Percentiles rank a stretch among this genome's conserved stretches.
These are phyloP conservation scores for Apoderus coryli DNA, from an alignment of 2,888 invertebrate species.

Conservation along the genomic window DNA sequence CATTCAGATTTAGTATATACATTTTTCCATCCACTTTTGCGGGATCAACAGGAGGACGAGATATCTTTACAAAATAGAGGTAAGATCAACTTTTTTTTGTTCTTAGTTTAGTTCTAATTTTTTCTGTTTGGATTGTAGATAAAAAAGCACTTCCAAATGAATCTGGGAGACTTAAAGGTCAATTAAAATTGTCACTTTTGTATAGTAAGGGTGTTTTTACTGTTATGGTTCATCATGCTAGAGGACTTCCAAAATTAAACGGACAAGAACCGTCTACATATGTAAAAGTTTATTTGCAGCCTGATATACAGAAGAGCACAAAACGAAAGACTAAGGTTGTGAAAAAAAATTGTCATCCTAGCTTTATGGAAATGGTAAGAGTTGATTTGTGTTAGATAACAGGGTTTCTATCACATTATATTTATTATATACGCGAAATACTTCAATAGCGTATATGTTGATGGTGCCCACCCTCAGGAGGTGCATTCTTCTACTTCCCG, in stretches of 20 bases:
- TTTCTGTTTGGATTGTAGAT: constrained; percentile 19
- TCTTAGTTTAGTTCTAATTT: constrained; percentile 21
- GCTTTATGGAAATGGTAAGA: constrained; percentile 94
- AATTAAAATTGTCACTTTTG: constrained; percentile 64
- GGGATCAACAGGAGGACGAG: constrained; percentile 87
- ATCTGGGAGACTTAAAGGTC: constrained; percentile 43
- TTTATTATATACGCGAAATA: no score
- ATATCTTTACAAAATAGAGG: constrained; percentile 65
- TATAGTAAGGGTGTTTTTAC: constrained; percentile 60
- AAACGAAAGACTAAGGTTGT: constrained; percentile 94
- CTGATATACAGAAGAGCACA: constrained; percentile 81
- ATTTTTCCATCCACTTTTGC: constrained; percentile 90
- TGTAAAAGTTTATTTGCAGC: constrained; percentile 84
- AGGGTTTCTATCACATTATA: no score
- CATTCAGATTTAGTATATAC: constrained; percentile 96
- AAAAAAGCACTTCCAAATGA: constrained; percentile 23
- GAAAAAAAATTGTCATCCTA: constrained; percentile 84
- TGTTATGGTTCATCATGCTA: constrained; percentile 82
- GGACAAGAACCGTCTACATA: constrained; percentile 79
- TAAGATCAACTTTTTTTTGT: no score
- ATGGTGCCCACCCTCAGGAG: no score
- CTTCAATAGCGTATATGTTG: no score
- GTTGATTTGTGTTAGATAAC: no score
- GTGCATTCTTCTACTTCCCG: no score
- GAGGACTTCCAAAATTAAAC: constrained; percentile 68